A percentile compares a stretch with the other conserved stretches of the same genome.
These are phyloP conservation scores for Incurvaria masculella DNA, from an alignment of 2,888 invertebrate species.

Conservation along the genomic window DNA sequence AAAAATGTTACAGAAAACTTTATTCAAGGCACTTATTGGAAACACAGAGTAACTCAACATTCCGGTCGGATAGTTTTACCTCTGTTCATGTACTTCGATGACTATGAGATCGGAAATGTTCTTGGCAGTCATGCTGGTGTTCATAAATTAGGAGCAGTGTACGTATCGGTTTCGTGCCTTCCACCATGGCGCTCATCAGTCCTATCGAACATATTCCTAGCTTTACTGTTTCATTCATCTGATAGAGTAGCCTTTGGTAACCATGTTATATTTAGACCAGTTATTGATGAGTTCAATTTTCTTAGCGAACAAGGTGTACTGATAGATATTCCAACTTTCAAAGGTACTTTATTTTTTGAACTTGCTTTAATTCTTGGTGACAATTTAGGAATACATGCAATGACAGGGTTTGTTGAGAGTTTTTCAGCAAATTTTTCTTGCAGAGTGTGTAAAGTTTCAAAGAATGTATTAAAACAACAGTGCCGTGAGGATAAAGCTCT, in stretches of 20 bases:
- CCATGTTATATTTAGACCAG: conserved; percentile 3
- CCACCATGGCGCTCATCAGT: conserved; percentile 7
- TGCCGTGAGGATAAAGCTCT: conserved; percentile 4
- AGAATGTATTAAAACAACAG: conserved; percentile 3
- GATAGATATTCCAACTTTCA: conserved; percentile 1
- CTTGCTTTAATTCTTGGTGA: conserved; percentile 13
- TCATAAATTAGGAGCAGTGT: conserved; percentile 14
- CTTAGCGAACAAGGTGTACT: conserved; percentile 3
- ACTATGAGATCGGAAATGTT: conserved; percentile 12
- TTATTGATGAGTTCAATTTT: conserved; percentile 6
- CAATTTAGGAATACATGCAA: conserved; percentile 13
- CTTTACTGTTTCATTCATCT: conserved; percentile 6
- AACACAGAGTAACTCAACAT: background rate
- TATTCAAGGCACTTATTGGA: conserved; percentile 1
- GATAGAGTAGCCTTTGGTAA: conserved; percentile 10
- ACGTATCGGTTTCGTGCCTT: conserved; percentile 8
- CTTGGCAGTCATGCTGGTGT: conserved; percentile 12
- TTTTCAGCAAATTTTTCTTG: conserved; percentile 11
- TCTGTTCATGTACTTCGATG: conserved; percentile 11
- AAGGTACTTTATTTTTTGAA: conserved; percentile 10
- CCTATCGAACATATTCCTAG: conserved; percentile 8
- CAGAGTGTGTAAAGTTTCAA: conserved; percentile 4
- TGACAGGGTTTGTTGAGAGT: conserved; percentile 14
- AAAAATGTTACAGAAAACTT: background rate
- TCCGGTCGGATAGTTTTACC: conserved; percentile 2